Evolutionary conservation across 2,888 invertebrate species (phyloP).

Genomic region (Phyllotreta cruciferae): DNA sequence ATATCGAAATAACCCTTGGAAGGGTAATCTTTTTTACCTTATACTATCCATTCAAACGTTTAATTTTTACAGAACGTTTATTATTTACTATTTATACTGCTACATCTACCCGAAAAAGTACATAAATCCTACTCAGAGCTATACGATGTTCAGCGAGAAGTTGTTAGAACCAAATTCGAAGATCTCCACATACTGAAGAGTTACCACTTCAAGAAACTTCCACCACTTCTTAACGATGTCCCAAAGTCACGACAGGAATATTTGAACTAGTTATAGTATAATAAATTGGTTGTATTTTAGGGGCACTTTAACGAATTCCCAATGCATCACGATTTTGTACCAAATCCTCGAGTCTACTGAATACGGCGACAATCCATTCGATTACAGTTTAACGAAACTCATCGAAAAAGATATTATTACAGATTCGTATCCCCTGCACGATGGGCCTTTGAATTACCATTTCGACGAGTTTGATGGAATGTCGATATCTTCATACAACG

Average conservation of each 20-base stretch:
- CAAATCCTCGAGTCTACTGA: slow-evolving; percentile 49
- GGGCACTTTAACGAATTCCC: slow-evolving; percentile 38
- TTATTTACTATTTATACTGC: slow-evolving; percentile 33
- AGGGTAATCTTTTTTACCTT: slow-evolving; percentile 26
- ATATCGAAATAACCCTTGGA: slow-evolving; percentile 34
- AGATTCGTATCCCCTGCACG: slow-evolving; percentile 56
- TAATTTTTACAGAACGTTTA: not conserved
- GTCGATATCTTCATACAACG: slow-evolving; percentile 3
- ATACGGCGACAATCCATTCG: slow-evolving; percentile 48
- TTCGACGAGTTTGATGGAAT: not conserved
- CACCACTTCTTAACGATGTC: slow-evolving; percentile 5
- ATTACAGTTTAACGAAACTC: slow-evolving; percentile 52
- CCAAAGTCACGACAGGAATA: slow-evolving; percentile 11
- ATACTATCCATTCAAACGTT: not conserved
- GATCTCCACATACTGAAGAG: slow-evolving; percentile 8
- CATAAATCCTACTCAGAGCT: slow-evolving; percentile 45
- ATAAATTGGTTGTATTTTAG: too few species aligned
- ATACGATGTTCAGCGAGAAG: slow-evolving; percentile 44
- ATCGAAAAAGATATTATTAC: slow-evolving; percentile 45
- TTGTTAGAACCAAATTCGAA: slow-evolving; percentile 31
- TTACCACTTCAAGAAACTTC: slow-evolving; percentile 7
- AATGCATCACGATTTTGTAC: slow-evolving; percentile 52
- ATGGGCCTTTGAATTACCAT: slow-evolving; percentile 47
- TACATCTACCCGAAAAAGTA: slow-evolving; percentile 51
- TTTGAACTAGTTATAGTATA: too few species aligned